These are phyloP conservation scores for Melanaphis sacchari DNA, from an alignment of 1,140 invertebrate genomes.

Conservation along the genomic window DNA sequence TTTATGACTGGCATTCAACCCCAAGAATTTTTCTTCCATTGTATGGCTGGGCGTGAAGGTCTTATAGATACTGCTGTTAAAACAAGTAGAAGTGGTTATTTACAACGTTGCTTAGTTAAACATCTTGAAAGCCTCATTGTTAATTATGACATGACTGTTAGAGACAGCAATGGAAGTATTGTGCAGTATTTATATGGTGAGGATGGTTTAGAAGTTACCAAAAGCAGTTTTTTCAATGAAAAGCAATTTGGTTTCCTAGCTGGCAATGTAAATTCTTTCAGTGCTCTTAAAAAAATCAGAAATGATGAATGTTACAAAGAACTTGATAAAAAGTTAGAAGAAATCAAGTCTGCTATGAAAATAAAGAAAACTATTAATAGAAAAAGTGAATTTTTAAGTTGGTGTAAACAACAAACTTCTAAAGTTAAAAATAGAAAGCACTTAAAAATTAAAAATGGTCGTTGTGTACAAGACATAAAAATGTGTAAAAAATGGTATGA, in stretches of 20 bases:
- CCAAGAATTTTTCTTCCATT: constrained; percentile 99
- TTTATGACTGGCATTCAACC: constrained; percentile 98
- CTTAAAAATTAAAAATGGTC: constrained; percentile 62
- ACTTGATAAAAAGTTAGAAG: constrained; percentile 70
- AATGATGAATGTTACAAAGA: constrained; percentile 63
- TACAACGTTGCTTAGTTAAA: constrained; percentile 97
- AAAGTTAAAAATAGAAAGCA: constrained; percentile 60
- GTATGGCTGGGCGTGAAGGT: constrained; percentile 98
- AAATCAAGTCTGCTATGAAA: constrained; percentile 66
- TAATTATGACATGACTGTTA: constrained; percentile 91
- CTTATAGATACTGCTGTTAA: constrained; percentile 86
- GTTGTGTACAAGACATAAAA: constrained; percentile 65
- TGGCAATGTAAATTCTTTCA: constrained; percentile 75
- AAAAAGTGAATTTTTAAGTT: constrained; percentile 60
- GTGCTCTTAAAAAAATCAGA: constrained; percentile 61
- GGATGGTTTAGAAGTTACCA: constrained; percentile 93
- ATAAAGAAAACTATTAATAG: constrained; percentile 8
- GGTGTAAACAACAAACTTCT: constrained; percentile 59
- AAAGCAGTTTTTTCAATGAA: constrained; percentile 83
- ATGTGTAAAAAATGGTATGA: constrained; percentile 72
- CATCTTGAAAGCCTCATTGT: constrained; percentile 94
- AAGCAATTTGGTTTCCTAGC: constrained; percentile 83
- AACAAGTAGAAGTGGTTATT: constrained; percentile 96
- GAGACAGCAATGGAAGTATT: constrained; percentile 93
- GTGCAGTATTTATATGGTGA: constrained; percentile 98